Conservation (phyloP, 2,888 invertebrate species). For the Clunio marinus region DNA sequence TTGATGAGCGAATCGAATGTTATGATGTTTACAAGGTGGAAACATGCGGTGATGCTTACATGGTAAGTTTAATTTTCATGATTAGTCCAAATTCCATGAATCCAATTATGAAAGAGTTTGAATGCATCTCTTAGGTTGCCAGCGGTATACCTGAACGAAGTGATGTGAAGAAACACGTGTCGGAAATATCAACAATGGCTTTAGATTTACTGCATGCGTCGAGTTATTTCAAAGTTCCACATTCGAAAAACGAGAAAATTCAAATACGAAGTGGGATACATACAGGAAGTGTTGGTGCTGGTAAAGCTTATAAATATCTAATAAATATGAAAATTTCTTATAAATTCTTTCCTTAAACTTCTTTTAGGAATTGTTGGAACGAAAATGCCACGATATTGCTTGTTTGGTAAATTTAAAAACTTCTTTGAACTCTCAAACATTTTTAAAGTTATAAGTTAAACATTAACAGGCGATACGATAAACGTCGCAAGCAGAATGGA, state of each 20-base stretch:
- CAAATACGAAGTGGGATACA: slow-evolving; percentile 68
- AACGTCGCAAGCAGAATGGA: slow-evolving; percentile 85
- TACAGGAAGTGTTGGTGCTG: slow-evolving; percentile 62
- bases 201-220: slow-evolving; percentile 76
- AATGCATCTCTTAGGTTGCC: too few species aligned
- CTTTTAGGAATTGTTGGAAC: slow-evolving; percentile 68
- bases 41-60: slow-evolving; percentile 84
- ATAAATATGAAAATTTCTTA: too few species aligned
- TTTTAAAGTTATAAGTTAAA: too few species aligned
- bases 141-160: slow-evolving; percentile 81
- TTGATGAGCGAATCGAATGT: slow-evolving; percentile 88
- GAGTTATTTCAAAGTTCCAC: slow-evolving; percentile 71
- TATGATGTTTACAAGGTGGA: slow-evolving; percentile 97
- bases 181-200: slow-evolving; percentile 84
- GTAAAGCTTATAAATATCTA: too few species aligned
- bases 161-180: slow-evolving; percentile 78
- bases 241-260: slow-evolving; percentile 63
- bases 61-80: too few species aligned
- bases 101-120: too few species aligned
- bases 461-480: slow-evolving; percentile 82
- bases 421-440: too few species aligned
- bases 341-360: too few species aligned
- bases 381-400: slow-evolving; percentile 80
- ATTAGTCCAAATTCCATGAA: not conserved
- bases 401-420: slow-evolving; percentile 16